Evolutionary conservation across 2,113 vertebrate genomes (phyloP).

Genomic region (Anoura caudifer): DNA sequence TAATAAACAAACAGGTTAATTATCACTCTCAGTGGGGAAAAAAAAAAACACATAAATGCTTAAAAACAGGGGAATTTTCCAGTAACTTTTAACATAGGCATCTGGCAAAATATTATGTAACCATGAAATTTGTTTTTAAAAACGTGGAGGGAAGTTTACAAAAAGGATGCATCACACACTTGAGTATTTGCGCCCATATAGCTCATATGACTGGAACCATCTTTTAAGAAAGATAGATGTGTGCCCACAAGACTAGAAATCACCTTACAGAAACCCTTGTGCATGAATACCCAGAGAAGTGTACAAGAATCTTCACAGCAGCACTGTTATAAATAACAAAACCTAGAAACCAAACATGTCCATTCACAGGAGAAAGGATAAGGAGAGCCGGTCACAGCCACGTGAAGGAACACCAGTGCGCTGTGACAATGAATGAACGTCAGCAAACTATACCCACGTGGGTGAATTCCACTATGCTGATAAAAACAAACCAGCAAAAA

Average conservation of each 20-base stretch:
- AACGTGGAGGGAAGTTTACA: not conserved
- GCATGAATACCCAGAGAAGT: not conserved
- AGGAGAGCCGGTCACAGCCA: not conserved
- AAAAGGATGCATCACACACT: not conserved
- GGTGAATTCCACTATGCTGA: not conserved
- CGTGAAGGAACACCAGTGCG: not conserved
- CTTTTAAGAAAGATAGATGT: not conserved
- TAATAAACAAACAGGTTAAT: not conserved
- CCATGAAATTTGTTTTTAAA: not conserved
- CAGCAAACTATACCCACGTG: too few species aligned
- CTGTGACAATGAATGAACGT: not conserved
- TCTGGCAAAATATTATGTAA: not conserved
- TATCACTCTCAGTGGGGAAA: not conserved
- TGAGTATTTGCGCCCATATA: not conserved
- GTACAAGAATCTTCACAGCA: not conserved
- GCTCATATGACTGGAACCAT: not conserved
- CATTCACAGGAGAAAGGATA: not conserved
- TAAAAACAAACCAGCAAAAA: not conserved
- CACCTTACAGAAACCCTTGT: not conserved
- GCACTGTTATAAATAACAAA: not conserved
- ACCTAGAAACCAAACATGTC: not conserved
- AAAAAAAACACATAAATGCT: not conserved
- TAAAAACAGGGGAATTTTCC: not conserved
- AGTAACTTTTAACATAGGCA: not conserved
- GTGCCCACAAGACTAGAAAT: not conserved